Base-by-base conservation (phyloP, 2,113 vertebrate species). In the Caranx ignobilis region DNA sequence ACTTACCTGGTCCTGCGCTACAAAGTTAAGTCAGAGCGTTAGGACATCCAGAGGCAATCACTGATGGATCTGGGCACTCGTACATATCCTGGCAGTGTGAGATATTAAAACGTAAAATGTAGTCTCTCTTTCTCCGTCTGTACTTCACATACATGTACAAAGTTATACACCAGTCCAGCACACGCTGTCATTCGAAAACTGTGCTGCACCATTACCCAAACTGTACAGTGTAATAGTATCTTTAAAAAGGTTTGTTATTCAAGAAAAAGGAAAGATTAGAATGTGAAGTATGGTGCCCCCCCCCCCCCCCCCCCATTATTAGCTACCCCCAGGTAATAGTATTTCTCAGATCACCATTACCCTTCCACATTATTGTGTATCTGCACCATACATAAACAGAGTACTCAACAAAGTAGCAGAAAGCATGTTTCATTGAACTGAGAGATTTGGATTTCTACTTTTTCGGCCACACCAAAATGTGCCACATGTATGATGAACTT, bases 1-100 rank as follows among this genome's bases (percentile, higher is more conserved):
- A 98, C 98, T 4, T 99, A 99, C 90, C 93, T 99, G 77, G 97
- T 98, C 21, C 95, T 99, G 83, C 97, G 98, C 75, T 99, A 99
- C 92, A 97, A 97, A 90, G 96, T 99, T 74, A 99, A 99, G 87
- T 97, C 97, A 0, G 96, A 97, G 94, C 98, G 98, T 95, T 99
- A 96, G 92, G 64, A 72, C 1, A 9, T 48, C 66, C 54, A 47
- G 35, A 73, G 35, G 19, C 15, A 41, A 43, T 41, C 43, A 57
- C 57, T n/a, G 37, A 70, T 57, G 78, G 77, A 86, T 71, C 11
- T 16, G 60, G 69, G 86, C 26, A 10, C 64, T 64, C 11, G 2
- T 71, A 45, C 73, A 77, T 84, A 79, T 86, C 59, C 52, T 3
- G 19, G 66, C 63, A 68, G 71, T 75, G 75, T 79, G 86, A 81